phyloP scores from a whole-genome alignment of 2,888 invertebrate species.

The Dorcus parallelipipedus region DNA sequence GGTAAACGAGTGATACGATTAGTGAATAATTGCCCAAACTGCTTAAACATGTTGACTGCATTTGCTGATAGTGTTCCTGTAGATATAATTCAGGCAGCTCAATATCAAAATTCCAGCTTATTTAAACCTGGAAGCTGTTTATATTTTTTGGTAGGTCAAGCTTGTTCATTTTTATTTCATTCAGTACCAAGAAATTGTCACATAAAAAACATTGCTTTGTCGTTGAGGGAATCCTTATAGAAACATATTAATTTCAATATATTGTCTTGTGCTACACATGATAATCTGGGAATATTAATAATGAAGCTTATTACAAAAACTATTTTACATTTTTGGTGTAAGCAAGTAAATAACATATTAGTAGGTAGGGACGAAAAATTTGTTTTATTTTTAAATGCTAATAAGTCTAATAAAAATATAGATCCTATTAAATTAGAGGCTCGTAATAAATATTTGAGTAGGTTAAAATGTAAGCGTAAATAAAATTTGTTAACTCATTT shows the following conservation, averaged over 20 bases:
- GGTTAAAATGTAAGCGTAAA: too few species aligned
- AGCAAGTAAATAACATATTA: background rate
- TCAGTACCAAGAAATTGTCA: background rate
- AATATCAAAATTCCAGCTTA: too few species aligned
- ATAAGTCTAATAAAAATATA: background rate
- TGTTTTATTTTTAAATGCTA: background rate
- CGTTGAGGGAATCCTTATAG: background rate
- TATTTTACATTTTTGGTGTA: background rate
- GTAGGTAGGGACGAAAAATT: background rate
- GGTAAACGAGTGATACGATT: too few species aligned
- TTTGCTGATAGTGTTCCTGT: too few species aligned
- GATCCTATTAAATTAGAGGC: background rate
- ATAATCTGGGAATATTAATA: background rate
- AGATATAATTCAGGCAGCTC: too few species aligned
- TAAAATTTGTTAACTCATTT: too few species aligned
- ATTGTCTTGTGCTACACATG: background rate
- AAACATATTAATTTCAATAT: background rate
- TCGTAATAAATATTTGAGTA: background rate
- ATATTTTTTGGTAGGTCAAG: too few species aligned
- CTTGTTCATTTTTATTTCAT: background rate
- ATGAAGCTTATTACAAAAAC: background rate
- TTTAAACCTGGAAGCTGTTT: too few species aligned
- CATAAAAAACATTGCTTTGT: background rate
- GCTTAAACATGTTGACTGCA: too few species aligned
- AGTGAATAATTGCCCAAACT: too few species aligned